phyloP scores from a whole-genome alignment of 2,888 invertebrate genomes.

The Dynastes grantii region DNA sequence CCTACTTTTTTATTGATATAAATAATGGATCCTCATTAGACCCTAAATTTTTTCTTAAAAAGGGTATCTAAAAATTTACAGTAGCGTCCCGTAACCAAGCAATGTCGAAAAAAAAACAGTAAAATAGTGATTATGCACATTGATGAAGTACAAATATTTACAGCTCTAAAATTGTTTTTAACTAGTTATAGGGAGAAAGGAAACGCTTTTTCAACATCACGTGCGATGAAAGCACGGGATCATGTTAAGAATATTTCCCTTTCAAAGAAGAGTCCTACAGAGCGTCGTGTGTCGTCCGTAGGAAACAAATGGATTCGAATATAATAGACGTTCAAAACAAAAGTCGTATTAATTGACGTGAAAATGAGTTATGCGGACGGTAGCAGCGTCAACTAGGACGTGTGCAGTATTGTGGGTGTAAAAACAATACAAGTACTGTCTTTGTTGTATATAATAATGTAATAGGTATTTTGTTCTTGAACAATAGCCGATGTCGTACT shows the following conservation, averaged over 20 bases:
- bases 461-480: conserved; percentile 59
- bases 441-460: conserved; percentile 55
- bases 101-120: no score
- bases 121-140: no score
- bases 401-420: conserved; percentile 58
- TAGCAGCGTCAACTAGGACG: conserved; percentile 59
- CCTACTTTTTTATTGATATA: no score
- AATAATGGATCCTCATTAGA: no score
- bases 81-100: no score
- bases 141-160: no score
- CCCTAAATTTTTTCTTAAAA: no score
- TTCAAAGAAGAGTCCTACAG: conserved; percentile 54
- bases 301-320: conserved; percentile 49
- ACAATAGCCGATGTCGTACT: conserved; percentile 58
- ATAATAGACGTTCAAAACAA: conserved; percentile 54
- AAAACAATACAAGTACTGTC: conserved; percentile 53
- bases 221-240: conserved; percentile 29
- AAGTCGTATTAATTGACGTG: conserved; percentile 58
- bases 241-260: conserved; percentile 42
- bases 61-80: no score
- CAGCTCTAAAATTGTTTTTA: no score
- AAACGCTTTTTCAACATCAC: not conserved
- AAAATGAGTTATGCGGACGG: conserved; percentile 57
- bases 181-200: no score
- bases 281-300: conserved; percentile 55